Evolutionary conservation across 2,888 invertebrate genomes (phyloP).

Genomic region (Apamea anceps): DNA sequence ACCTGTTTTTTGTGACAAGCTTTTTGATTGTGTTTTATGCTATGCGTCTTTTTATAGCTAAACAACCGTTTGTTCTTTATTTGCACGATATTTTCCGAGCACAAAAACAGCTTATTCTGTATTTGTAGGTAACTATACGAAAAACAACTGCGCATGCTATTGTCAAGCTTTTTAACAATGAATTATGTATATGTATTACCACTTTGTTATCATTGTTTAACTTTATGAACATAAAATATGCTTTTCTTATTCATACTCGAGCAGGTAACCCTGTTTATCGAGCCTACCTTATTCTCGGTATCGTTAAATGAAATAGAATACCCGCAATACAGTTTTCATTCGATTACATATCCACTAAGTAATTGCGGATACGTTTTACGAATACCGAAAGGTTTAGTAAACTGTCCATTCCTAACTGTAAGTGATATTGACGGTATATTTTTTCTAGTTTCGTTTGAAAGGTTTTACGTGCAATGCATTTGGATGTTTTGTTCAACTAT

Average conservation of each 20-base stretch:
- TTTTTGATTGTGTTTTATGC: conserved; percentile 36
- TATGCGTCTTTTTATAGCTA: conserved; percentile 15
- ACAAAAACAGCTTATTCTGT: background rate
- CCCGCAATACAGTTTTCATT: conserved; percentile 62
- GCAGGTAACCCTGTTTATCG: conserved; percentile 48
- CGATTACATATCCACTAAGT: conserved; percentile 66
- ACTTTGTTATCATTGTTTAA: background rate
- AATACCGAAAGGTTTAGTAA: conserved; percentile 49
- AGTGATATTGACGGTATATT: conserved; percentile 41
- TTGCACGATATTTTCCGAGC: background rate
- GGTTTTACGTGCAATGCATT: conserved; percentile 47
- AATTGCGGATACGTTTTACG: conserved; percentile 56
- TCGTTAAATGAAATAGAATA: conserved; percentile 65
- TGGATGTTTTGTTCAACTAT: conserved; percentile 28
- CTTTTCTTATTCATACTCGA: conserved; percentile 39
- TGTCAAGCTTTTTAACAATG: too few relatives aligned
- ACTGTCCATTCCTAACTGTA: conserved; percentile 44
- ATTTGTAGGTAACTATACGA: background rate
- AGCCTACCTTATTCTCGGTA: conserved; percentile 61
- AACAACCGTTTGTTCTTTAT: conserved; percentile 21
- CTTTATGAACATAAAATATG: background rate
- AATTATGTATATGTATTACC: background rate
- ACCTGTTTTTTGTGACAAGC: conserved; percentile 37
- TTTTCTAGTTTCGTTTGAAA: conserved; percentile 40
- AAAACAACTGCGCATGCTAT: background rate